Percentiles rank a stretch among this genome's conserved stretches.
Conservation (phyloP, 2,888 invertebrate species). For the Hirtodrosophila histrioides region DNA sequence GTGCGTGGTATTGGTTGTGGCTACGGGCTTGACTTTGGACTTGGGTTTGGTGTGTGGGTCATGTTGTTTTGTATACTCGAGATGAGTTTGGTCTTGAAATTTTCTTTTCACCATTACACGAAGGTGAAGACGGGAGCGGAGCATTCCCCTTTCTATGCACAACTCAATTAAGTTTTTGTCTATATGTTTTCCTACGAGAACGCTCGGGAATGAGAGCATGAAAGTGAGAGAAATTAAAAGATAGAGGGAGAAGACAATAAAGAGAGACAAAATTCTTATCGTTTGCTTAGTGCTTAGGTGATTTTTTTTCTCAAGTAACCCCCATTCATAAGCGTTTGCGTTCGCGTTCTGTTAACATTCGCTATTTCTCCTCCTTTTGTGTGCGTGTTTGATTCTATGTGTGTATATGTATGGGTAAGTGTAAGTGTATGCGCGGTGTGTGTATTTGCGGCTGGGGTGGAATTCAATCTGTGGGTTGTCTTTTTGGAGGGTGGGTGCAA, state of each 20-base stretch:
- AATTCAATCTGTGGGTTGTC: slow-evolving; percentile 45
- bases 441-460: slow-evolving; percentile 49
- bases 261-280: slow-evolving; percentile 40
- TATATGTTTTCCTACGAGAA: not conserved
- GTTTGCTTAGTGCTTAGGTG: slow-evolving; percentile 46
- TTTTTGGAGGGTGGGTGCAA: slow-evolving; percentile 39
- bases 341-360: slow-evolving; percentile 25
- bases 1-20: not conserved
- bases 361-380: slow-evolving; percentile 49
- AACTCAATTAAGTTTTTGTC: slow-evolving; percentile 18
- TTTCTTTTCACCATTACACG: not conserved
- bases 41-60: too few relatives aligned
- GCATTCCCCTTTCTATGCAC: slow-evolving; percentile 20
- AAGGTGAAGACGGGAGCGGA: not conserved
- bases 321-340: slow-evolving; percentile 44
- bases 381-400: not conserved
- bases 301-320: slow-evolving; percentile 61
- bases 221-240: not conserved
- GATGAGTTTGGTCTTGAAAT: too few relatives aligned
- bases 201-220: not conserved
- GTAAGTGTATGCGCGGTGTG: slow-evolving; percentile 14
- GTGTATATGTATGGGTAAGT: slow-evolving; percentile 11
- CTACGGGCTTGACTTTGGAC: too few relatives aligned
- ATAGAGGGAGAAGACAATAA: slow-evolving; percentile 23
- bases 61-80: not conserved